Percentiles rank a stretch among this genome's conserved stretches.
phyloP scores from a whole-genome alignment of 1,140 invertebrate genomes.

The Portunus trituberculatus region DNA sequence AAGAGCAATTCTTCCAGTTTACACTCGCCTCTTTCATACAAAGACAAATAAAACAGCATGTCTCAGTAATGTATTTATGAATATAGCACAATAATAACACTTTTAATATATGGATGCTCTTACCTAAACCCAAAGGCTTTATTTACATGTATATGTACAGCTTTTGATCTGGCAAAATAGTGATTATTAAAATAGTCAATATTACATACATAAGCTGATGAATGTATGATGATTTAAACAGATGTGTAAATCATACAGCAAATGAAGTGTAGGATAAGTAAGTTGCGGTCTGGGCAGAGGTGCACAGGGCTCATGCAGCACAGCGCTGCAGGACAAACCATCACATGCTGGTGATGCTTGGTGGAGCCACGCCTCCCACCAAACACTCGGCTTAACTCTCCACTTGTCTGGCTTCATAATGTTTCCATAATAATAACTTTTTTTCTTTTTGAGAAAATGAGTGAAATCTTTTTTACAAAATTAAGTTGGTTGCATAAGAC shows the following conservation, averaged over 20 bases:
- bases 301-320: not conserved
- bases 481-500: not conserved
- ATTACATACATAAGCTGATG: conserved; percentile 64
- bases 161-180: conserved; percentile 74
- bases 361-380: not conserved
- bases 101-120: conserved; percentile 73
- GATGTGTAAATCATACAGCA: conserved; percentile 59
- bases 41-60: not conserved
- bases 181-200: conserved; percentile 70
- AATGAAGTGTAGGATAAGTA: not conserved
- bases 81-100: conserved; percentile 74
- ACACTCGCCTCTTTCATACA: too few species aligned
- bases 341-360: not conserved
- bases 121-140: conserved; percentile 70
- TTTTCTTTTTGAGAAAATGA: too few species aligned
- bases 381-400: not conserved
- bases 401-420: not conserved
- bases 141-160: conserved; percentile 68
- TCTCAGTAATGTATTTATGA: conserved; percentile 70
- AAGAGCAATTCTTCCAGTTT: too few species aligned
- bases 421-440: too few species aligned
- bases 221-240: conserved; percentile 60
- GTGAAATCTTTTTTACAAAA: not conserved
- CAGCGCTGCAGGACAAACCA: not conserved
- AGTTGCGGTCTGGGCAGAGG: not conserved